Evolutionary conservation across 2,113 vertebrate species (phyloP).

Genomic region (Burhinus oedicnemus): DNA sequence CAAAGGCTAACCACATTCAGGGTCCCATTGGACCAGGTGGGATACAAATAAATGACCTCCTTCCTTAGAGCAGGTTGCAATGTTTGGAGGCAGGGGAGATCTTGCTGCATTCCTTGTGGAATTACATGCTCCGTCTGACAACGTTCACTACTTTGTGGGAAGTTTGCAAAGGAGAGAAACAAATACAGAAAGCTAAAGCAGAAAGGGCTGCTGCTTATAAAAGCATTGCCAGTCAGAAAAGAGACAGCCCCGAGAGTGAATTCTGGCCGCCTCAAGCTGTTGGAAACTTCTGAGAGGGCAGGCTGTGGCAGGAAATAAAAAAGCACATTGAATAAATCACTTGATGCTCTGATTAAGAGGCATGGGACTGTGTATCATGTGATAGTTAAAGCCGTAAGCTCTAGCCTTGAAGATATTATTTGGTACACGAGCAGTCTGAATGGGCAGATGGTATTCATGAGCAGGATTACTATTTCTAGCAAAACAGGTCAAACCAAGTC

Average conservation of each 20-base stretch:
- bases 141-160: not conserved
- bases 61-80: not conserved
- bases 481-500: slow-evolving; percentile 28
- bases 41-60: not conserved
- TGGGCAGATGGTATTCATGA: slow-evolving; percentile 53
- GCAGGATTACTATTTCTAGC: slow-evolving; percentile 33
- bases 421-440: slow-evolving; percentile 32
- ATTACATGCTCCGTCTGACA: not conserved
- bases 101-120: not conserved
- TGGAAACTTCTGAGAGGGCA: slow-evolving; percentile 39
- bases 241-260: not conserved
- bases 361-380: slow-evolving; percentile 73
- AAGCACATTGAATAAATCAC: slow-evolving; percentile 60
- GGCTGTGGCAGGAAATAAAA: slow-evolving; percentile 34
- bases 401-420: slow-evolving; percentile 48
- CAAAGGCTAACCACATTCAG: not conserved
- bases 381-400: slow-evolving; percentile 62
- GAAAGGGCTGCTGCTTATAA: not conserved
- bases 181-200: not conserved
- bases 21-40: not conserved
- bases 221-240: not conserved
- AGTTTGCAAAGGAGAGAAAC: not conserved
- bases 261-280: not conserved
- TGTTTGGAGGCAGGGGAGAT: not conserved
- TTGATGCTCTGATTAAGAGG: slow-evolving; percentile 76